Evolutionary conservation across 2,888 invertebrate species (phyloP).

Genomic region (Melipona bicolor): DNA sequence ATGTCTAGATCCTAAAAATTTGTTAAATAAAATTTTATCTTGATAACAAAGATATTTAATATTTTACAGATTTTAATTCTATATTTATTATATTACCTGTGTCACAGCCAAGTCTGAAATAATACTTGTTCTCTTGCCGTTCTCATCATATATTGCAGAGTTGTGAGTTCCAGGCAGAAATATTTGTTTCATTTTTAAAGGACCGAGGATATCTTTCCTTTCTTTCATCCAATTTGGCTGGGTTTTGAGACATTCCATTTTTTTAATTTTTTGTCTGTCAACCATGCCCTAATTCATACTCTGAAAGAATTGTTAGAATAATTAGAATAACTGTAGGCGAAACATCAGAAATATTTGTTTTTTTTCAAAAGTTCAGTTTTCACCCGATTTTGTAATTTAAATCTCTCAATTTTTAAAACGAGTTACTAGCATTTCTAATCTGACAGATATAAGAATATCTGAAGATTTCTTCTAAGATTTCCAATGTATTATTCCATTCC

Average conservation of each 20-base stretch:
- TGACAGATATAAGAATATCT: too few relatives aligned
- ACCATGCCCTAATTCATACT: slow-evolving; percentile 74
- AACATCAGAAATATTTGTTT: background rate
- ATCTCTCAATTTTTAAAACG: too few relatives aligned
- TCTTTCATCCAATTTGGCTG: slow-evolving; percentile 87
- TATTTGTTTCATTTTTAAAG: slow-evolving; percentile 85
- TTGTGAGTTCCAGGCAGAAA: slow-evolving; percentile 91
- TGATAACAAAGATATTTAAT: background rate
- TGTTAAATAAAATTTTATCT: slow-evolving; percentile 38
- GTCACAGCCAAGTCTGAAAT: slow-evolving; percentile 85
- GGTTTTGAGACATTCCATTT: slow-evolving; percentile 85
- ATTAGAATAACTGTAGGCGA: background rate
- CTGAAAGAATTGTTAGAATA: slow-evolving; percentile 50
- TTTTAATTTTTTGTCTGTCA: slow-evolving; percentile 78
- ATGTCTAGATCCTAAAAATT: slow-evolving; percentile 85
- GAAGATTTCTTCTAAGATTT: too few relatives aligned
- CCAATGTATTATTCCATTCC: too few relatives aligned
- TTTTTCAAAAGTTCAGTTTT: too few relatives aligned
- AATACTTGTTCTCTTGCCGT: slow-evolving; percentile 75
- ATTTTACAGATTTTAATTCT: background rate
- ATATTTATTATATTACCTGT: slow-evolving; percentile 75
- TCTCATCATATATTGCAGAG: slow-evolving; percentile 86
- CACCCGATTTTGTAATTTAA: too few relatives aligned
- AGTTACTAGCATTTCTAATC: too few relatives aligned
- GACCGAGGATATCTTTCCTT: slow-evolving; percentile 83